Conservation (phyloP, 37 sponge, comb jelly and placozoan genomes). For the Oopsacas minuta region DNA sequence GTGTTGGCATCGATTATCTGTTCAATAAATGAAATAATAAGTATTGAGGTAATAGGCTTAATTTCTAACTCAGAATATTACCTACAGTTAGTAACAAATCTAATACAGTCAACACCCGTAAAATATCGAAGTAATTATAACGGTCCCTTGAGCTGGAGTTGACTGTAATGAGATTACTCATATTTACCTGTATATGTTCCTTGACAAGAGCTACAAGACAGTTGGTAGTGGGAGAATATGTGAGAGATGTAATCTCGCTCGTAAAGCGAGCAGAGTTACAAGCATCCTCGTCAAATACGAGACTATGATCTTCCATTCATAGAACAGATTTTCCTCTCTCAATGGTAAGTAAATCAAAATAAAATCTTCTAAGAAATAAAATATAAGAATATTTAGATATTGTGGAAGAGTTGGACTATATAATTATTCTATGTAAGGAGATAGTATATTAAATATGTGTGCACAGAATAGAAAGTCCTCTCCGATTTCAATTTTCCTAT, state of each 20-base stretch:
- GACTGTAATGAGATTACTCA: background rate
- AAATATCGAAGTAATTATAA: too few species aligned
- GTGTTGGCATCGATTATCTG: slow-evolving; percentile 17
- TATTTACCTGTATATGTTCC: slow-evolving; percentile 7
- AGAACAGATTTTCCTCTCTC: too few species aligned
- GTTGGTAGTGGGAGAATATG: slow-evolving; percentile 3
- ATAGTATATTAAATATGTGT: background rate
- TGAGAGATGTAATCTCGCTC: slow-evolving; percentile 7
- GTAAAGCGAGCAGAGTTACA: slow-evolving; percentile 16
- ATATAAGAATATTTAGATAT: background rate
- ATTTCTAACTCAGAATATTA: too few species aligned
- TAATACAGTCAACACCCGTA: too few species aligned
- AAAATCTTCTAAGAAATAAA: background rate
- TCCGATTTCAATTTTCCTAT: too few species aligned
- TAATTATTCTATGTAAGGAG: background rate
- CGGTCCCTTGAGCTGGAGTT: background rate
- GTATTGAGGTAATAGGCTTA: too few species aligned
- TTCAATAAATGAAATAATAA: background rate
- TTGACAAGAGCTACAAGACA: background rate
- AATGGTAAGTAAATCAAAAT: too few species aligned
- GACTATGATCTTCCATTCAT: background rate
- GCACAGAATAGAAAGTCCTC: too few species aligned
- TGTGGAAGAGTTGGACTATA: background rate
- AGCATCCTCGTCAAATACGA: slow-evolving; percentile 3
- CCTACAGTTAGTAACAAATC: too few species aligned